Evolutionary conservation across 2,888 invertebrate species (phyloP), one percentile per base, ranked within the genome.

Genomic region (Nudaria mundana): DNA sequence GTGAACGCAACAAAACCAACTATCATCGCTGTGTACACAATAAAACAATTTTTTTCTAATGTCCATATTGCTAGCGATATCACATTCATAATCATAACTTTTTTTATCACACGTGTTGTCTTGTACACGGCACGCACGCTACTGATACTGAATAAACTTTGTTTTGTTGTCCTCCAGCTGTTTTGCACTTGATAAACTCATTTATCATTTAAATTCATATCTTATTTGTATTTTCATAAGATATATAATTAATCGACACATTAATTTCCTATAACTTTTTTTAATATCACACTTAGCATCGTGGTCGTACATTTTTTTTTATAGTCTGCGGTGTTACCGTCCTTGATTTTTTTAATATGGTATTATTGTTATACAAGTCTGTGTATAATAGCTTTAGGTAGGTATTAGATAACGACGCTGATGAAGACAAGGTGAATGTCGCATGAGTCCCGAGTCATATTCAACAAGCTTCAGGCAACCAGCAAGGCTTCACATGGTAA

Each of bases 31-130:
- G 78, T 76, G 38, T 87, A 88, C 26, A 88, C 81, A 16, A 73
- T 65, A 52, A 78, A 84, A 76, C 85, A 88, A 58, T 88, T 81
- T 25, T 81, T 78, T 54, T 88, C 88, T 49, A 88, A 60, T 5
- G 79, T 76, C 80, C 80, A 86, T 41, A 88, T 75, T 1, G 72
- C 70, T 3, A 79, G 40, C 18, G 88, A 86, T 37, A 87, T 76
- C 16, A 81, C 42, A 52, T 87, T 88, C 88, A 88, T 87, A 52
- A n/a, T n/a, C n/a, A n/a, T n/a, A n/a, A n/a, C n/a, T 50, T 77
- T 14, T 16, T 10, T n/a, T 2, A 24, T 40, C 30, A 34, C 39
- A 30, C 65, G 48, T 48, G 51, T 40, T 42, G 10, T 12, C 15
- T 23, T 26, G 16, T 3, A 31, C 50, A 49, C 54, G 46, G 44